Percentiles rank a stretch among this genome's conserved stretches.
phyloP scores from a whole-genome alignment of 2,888 invertebrate genomes.

The Tortrix viridana region DNA sequence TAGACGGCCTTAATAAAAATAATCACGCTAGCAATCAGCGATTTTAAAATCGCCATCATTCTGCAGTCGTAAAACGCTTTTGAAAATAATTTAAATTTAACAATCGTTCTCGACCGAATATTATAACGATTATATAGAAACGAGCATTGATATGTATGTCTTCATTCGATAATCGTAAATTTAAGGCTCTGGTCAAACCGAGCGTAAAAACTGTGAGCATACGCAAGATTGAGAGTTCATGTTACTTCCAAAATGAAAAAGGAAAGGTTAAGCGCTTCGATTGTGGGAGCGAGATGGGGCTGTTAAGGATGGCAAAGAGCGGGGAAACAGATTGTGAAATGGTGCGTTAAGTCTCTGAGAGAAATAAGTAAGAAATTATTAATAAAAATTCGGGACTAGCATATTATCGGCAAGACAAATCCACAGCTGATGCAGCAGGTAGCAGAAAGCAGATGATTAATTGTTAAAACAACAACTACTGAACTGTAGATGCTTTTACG shows the following conservation, averaged over 20 bases:
- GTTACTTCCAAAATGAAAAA: constrained; percentile 73
- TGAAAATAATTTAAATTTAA: constrained; percentile 42
- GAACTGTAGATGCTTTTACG: too few relatives aligned
- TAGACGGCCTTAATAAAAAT: constrained; percentile 54
- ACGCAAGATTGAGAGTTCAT: constrained; percentile 77
- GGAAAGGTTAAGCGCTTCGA: constrained; percentile 53
- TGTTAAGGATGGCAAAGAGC: constrained; percentile 58
- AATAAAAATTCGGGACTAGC: too few relatives aligned
- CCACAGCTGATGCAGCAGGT: too few relatives aligned
- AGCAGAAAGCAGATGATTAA: too few relatives aligned
- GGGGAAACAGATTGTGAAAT: constrained; percentile 45
- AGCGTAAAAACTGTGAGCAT: constrained; percentile 75
- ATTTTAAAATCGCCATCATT: constrained; percentile 49
- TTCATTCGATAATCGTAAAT: constrained; percentile 80
- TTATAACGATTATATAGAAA: constrained; percentile 51
- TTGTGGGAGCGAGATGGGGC: constrained; percentile 56
- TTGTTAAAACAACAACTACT: too few relatives aligned
- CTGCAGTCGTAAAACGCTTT: constrained; percentile 54
- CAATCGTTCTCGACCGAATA: constrained; percentile 61
- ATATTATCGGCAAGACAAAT: too few relatives aligned
- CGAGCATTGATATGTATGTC: constrained; percentile 65
- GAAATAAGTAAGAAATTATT: background rate
- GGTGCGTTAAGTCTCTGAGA: constrained; percentile 42
- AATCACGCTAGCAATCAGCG: constrained; percentile 53
- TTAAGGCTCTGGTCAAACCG: constrained; percentile 71